Base-by-base conservation (phyloP, 2,797 vertebrate genomes). In the Xenops minutus region DNA sequence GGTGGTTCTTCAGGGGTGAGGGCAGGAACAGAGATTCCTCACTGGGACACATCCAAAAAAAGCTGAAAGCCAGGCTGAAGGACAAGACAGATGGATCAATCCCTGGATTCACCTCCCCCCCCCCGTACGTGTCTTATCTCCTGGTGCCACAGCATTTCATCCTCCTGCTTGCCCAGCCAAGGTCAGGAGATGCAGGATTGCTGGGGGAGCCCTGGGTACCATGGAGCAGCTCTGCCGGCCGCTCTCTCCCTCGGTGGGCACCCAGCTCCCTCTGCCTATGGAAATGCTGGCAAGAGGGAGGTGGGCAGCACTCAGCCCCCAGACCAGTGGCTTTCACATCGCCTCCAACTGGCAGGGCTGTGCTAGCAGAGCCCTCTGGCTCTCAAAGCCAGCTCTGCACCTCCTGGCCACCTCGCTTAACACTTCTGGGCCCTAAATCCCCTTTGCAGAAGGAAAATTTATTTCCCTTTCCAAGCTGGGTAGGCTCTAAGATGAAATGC, bases 161-260 rank as follows among this genome's bases (percentile, higher is more conserved):
- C 66, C 92, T 68, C 75, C 48, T 24, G n/a, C 56, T 54, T 77
- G 87, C 73, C 22, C 5, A 32, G 56, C 75, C 55, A 56, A 95
- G 66, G 89, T 66, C 63, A 93, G 85, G 37, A 58, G 51, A 92
- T 12, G 89, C 72, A 21, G 27, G 22, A 58, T 0, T 15, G 51
- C 75, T 39, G 39, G 27, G 34, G 72, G 48, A 74, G 62, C n/a
- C 51, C 81, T 7, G 2, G 1, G 3, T 48, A 37, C 16, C 7
- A 10, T 1, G 0, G n/a, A 37, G 59, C 2, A 7, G 74, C 34
- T 79, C 56, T 56, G n/a, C 30, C 6, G 7, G 71, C 49, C 1
- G 0, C 20, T 71, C 52, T 34, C 41, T 6, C 46, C 16, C 3
- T 36, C 0, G 0, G 37, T 19, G 23, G 51, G 48, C 15, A 12